Percentiles rank a stretch among this genome's conserved stretches.
phyloP scores from a whole-genome alignment of 2,113 vertebrate species.

The Cricetomys ansorgei region DNA sequence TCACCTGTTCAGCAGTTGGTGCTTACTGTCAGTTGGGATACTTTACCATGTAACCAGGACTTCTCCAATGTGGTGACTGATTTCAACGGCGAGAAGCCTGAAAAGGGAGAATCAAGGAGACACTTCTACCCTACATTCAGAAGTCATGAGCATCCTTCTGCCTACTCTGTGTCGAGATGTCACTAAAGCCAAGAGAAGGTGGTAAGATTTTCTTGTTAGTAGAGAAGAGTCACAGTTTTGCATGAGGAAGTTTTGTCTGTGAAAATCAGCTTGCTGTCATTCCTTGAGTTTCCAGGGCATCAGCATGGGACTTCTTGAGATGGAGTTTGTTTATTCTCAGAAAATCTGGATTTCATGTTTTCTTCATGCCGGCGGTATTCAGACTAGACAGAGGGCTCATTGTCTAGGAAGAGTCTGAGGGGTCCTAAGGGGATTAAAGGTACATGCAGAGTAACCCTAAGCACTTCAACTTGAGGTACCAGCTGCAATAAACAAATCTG shows the following conservation, averaged over 20 bases:
- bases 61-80: not conserved
- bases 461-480: not conserved
- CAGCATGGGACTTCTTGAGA: not conserved
- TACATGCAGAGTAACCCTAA: not conserved
- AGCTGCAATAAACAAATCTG: not conserved
- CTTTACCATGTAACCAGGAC: not conserved
- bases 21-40: accelerated
- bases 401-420: not conserved
- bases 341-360: not conserved
- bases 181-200: not conserved
- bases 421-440: not conserved
- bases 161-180: not conserved
- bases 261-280: not conserved
- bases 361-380: not conserved
- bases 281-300: not conserved
- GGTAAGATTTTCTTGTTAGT: not conserved
- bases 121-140: too few species aligned
- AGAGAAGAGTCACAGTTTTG: not conserved
- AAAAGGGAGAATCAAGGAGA: not conserved
- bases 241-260: not conserved
- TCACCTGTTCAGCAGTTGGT: accelerated
- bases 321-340: not conserved
- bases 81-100: not conserved
- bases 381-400: not conserved
- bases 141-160: not conserved